A percentile compares a stretch with the other conserved stretches of the same genome.
Conservation (phyloP, 2,888 invertebrate species). For the Drosophila silvestris region DNA sequence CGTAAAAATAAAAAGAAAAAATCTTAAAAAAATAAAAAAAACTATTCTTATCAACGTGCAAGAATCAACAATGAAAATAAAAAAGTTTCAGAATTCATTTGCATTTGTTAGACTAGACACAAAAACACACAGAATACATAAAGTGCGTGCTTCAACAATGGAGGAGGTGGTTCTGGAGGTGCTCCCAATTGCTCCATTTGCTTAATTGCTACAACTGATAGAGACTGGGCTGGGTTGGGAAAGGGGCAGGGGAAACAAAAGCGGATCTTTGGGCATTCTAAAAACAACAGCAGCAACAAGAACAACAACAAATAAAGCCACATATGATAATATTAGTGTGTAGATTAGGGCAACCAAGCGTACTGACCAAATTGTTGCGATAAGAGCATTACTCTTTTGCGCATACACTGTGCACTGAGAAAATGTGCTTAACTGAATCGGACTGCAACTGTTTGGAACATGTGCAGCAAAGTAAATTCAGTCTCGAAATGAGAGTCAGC, state of each 20-base stretch:
- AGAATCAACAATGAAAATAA: constrained; percentile 23
- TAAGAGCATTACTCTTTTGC: constrained; percentile 30
- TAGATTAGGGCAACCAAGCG: constrained; percentile 46
- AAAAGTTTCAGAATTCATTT: constrained; percentile 11
- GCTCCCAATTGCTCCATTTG: constrained; percentile 40
- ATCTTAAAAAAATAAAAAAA: not conserved
- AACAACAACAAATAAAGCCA: constrained; percentile 30
- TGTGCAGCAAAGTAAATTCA: not conserved
- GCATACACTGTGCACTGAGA: not conserved
- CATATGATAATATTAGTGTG: constrained; percentile 9
- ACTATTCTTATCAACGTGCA: constrained; percentile 7
- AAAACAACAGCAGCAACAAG: constrained; percentile 2
- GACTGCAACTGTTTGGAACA: not conserved
- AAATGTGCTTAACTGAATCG: not conserved
- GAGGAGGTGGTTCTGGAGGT: not conserved
- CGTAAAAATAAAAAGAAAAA: not conserved
- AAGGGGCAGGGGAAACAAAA: not conserved
- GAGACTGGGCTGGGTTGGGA: not conserved
- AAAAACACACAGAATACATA: constrained; percentile 9
- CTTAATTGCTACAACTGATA: constrained; percentile 29
- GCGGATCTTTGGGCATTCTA: constrained; percentile 39
- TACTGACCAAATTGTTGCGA: constrained; percentile 52
- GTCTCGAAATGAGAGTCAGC: not conserved
- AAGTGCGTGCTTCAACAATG: constrained; percentile 13
- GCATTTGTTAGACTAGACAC: constrained; percentile 14